phyloP scores from a whole-genome alignment of 1,140 invertebrate species.

The Zaprionus kolodkinae region DNA sequence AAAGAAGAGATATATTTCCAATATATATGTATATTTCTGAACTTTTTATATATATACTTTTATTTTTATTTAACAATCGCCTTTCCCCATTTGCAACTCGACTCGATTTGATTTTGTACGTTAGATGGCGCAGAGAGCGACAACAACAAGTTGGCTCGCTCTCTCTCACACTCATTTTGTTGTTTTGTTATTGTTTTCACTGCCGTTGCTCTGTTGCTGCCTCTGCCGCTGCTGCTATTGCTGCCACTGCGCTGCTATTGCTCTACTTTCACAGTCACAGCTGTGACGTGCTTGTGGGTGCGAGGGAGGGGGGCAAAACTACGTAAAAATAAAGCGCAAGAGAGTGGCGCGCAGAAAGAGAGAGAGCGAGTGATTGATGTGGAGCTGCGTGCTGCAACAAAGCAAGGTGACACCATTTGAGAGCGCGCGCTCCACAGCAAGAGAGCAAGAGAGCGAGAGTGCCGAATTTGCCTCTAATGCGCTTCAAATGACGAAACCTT shows the following conservation, averaged over 20 bases:
- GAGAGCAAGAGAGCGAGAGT: neutral
- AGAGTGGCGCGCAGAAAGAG: constrained; percentile 22
- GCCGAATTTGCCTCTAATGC: neutral
- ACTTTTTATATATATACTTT: neutral
- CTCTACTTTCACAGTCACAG: constrained; percentile 63
- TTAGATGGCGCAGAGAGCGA: neutral
- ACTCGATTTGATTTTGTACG: neutral
- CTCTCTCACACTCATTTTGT: neutral
- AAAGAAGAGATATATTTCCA: neutral
- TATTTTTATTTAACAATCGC: neutral
- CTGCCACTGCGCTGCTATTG: constrained; percentile 35
- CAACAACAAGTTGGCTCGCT: neutral
- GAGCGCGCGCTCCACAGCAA: neutral
- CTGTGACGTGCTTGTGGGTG: constrained; percentile 2
- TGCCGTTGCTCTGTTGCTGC: constrained; percentile 27
- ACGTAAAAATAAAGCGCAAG: constrained; percentile 12
- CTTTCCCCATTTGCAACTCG: neutral
- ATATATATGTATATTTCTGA: neutral
- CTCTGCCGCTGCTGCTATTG: neutral
- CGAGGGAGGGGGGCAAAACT: neutral
- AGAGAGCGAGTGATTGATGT: constrained; percentile 13
- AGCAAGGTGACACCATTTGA: neutral
- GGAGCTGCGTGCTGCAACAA: neutral
- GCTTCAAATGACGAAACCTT: constrained; percentile 7
- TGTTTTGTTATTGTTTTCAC: constrained; percentile 2